phyloP scores from a whole-genome alignment of 2,113 vertebrate genomes.

The Columba janthina region DNA sequence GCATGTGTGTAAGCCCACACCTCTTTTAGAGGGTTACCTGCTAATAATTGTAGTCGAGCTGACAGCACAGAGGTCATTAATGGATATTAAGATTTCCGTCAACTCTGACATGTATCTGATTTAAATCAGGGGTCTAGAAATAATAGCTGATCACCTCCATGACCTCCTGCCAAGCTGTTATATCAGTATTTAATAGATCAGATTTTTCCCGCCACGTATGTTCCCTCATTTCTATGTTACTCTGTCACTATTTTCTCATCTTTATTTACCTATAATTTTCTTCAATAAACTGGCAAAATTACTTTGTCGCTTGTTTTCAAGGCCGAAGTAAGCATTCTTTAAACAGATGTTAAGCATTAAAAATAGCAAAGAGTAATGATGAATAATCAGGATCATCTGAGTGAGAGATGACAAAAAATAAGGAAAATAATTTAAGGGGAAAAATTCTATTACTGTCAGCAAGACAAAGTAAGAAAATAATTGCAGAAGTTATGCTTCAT shows the following conservation, averaged over 20 bases:
- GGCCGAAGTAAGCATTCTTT: neutral
- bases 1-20: neutral
- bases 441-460: neutral
- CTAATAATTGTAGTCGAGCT: neutral
- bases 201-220: neutral
- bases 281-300: neutral
- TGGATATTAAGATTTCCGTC: neutral
- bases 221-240: neutral
- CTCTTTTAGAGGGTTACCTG: neutral
- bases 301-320: neutral
- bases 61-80: neutral
- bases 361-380: conserved; percentile 30
- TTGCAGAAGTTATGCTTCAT: neutral
- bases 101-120: neutral
- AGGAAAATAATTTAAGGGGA: neutral
- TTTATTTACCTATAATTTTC: conserved; percentile 8
- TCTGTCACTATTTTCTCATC: neutral
- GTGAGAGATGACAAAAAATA: neutral
- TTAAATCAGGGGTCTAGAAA: conserved; percentile 15
- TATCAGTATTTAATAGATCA: neutral
- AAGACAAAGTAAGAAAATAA: neutral
- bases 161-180: neutral
- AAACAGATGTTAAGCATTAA: conserved; percentile 22
- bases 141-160: neutral
- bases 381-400: conserved; percentile 28